phyloP scores from a whole-genome alignment of 1,140 invertebrate species.

The Cardiocondyla obscurior region DNA sequence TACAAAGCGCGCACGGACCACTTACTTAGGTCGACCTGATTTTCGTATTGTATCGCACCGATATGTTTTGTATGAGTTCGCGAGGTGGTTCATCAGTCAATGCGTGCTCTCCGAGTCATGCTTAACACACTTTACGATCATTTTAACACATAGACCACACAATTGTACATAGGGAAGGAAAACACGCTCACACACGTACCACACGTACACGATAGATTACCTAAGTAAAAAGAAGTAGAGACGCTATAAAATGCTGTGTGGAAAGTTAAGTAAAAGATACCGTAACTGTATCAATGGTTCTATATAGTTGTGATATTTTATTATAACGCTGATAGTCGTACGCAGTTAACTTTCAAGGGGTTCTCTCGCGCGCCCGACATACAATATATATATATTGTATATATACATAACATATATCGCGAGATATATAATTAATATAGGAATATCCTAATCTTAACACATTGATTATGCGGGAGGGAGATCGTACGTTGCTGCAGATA shows the following conservation, averaged over 20 bases:
- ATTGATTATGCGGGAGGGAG: constrained; percentile 8
- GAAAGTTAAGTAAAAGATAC: constrained; percentile 65
- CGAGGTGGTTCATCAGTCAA: constrained; percentile 56
- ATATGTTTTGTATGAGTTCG: constrained; percentile 2
- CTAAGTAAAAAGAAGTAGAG: constrained; percentile 38
- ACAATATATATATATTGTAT: background rate
- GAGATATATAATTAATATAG: constrained; percentile 40
- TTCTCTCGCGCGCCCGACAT: constrained; percentile 34
- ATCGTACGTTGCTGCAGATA: constrained; percentile 8
- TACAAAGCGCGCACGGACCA: constrained; percentile 29
- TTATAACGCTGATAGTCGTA: constrained; percentile 68
- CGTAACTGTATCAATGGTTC: constrained; percentile 81
- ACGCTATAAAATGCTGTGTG: constrained; percentile 50
- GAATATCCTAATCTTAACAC: constrained; percentile 35
- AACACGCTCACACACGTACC: background rate
- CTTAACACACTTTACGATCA: constrained; percentile 46
- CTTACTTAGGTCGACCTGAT: constrained; percentile 9
- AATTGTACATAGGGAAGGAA: constrained; percentile 6
- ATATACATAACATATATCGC: constrained; percentile 10
- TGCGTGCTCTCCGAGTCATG: constrained; percentile 64
- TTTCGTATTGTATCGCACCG: constrained; percentile 10
- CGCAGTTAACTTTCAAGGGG: constrained; percentile 50
- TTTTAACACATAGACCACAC: constrained; percentile 22
- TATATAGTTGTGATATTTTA: constrained; percentile 83
- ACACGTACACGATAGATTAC: constrained; percentile 9